Evolutionary conservation across 2,888 invertebrate species (phyloP), one percentile per base, ranked within the genome.

Genomic region (Himalopsyche japonica): DNA sequence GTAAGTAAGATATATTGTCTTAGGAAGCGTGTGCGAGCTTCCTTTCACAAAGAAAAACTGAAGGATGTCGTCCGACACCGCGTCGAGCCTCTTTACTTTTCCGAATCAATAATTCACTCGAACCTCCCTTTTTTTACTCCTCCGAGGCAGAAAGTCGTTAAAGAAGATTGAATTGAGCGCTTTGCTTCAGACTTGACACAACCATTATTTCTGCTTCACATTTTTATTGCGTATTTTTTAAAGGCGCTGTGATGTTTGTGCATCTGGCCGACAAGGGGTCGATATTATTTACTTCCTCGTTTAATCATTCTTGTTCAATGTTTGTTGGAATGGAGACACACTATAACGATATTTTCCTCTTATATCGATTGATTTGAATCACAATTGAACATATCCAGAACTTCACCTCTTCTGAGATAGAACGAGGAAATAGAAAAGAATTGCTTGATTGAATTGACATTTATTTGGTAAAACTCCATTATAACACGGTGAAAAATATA

Each of bases 1-100:
- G 81, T 82, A 81, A 84, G 84, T 86, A 84, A 86, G 86, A 86
- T 86, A 86, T 86, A 86, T 86, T 82, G 86, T 86, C 82, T 81
- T 80, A 76, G 82, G 82, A 80, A 64, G 70, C 57, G 83, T 76
- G 32, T 43, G 43, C 43, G 43, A 43, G 15, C 43, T 43, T 43
- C 43, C 37, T 80, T 80, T 30, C 49, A 76, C 47, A 84, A 77
- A 80, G 81, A 84, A 80, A 80, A 76, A 80, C 80, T 77, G 80
- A 49, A 80, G 48, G 49, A 80, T 77, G 79, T 57, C 57, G 77
- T 78, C 77, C 77, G 83, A 82, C 57, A 57, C 84, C 76, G 64
- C 81, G 81, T 80, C 37, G 78, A 78, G 57, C 57, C 82, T 27
- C 30, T 78, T 79, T 76, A 77, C 34, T 48, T 47, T 76, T 34